These are phyloP conservation scores for Crocodylus rhombifer DNA, from an alignment of 2,797 vertebrate species.

Conservation along the genomic window DNA sequence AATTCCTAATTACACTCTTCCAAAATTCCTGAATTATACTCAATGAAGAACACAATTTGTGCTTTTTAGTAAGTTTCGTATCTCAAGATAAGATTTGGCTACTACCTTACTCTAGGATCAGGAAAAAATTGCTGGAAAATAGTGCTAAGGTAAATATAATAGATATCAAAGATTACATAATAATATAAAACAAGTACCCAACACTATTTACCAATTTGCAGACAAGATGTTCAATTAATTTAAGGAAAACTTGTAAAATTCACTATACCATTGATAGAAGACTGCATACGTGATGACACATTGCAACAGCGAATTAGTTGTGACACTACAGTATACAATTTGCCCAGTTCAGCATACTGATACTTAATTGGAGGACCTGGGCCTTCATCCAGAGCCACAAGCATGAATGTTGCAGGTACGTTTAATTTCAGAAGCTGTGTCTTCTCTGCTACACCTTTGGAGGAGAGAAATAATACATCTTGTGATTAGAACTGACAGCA, in stretches of 20 bases:
- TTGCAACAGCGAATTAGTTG: constrained; percentile 98
- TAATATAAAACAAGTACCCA: neutral
- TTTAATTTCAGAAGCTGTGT: constrained; percentile 96
- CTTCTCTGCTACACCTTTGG: constrained; percentile 96
- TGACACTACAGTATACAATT: constrained; percentile 98
- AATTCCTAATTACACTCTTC: constrained; percentile 26
- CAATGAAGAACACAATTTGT: neutral
- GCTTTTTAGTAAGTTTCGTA: neutral
- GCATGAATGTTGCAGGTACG: constrained; percentile 98
- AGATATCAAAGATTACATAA: neutral
- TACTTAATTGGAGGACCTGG: constrained; percentile 99
- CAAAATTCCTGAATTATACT: constrained; percentile 38
- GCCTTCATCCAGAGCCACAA: constrained; percentile 97
- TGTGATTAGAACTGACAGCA: neutral
- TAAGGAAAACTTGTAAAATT: neutral
- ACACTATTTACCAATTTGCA: neutral
- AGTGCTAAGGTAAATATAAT: neutral
- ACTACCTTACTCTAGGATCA: neutral
- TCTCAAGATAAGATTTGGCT: neutral
- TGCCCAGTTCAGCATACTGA: constrained; percentile 98
- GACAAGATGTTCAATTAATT: neutral
- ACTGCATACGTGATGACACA: constrained; percentile 97
- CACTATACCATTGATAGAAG: constrained; percentile 95
- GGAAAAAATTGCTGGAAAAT: neutral
- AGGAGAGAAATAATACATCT: neutral